These are phyloP conservation scores for Tretioscincus oriximinensis DNA, from an alignment of 2,113 vertebrate species.

Conservation along the genomic window DNA sequence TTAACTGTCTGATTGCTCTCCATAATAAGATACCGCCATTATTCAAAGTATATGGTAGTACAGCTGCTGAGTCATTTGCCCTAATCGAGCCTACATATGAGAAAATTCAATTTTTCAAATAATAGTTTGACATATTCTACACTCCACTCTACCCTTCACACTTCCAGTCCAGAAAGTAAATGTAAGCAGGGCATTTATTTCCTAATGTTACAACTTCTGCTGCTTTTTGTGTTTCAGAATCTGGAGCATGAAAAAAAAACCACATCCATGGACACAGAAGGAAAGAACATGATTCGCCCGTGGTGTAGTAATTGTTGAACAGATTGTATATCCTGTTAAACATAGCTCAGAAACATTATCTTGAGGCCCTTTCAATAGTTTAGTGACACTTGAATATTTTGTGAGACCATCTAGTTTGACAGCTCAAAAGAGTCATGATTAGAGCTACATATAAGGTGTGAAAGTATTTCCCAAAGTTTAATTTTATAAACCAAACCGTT, in stretches of 20 bases:
- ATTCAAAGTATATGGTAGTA: not conserved
- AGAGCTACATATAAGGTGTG: not conserved
- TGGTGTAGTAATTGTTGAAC: not conserved
- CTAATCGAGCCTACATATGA: no score
- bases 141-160: no score
- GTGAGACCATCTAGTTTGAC: not conserved
- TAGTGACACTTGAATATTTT: not conserved
- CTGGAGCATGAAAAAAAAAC: no score
- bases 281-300: not conserved
- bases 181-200: not conserved
- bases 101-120: not conserved
- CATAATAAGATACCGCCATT: not conserved
- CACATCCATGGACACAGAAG: not conserved
- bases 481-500: not conserved
- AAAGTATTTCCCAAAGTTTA: not conserved
- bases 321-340: conserved; percentile 22
- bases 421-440: not conserved
- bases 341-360: not conserved
- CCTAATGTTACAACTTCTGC: not conserved
- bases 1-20: no score
- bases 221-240: no score
- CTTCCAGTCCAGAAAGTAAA: not conserved
- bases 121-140: not conserved
- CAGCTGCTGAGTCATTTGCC: no score
- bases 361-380: not conserved